phyloP scores from a whole-genome alignment of 2,113 vertebrate genomes.

The Nerophis lumbriciformis region DNA sequence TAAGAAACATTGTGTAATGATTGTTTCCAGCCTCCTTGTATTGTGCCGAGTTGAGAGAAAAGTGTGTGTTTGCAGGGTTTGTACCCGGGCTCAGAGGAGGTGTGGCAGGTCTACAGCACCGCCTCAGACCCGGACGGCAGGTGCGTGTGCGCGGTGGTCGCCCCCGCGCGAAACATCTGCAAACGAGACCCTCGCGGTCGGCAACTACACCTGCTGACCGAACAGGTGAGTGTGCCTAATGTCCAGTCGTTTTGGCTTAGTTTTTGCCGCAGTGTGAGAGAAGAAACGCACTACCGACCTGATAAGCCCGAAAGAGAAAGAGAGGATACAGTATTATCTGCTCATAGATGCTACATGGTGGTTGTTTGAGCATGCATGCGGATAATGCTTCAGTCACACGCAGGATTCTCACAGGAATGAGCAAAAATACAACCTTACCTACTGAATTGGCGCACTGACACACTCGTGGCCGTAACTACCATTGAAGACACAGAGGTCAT shows the following conservation, averaged over 20 bases:
- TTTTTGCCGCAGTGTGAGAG: constrained; percentile 1
- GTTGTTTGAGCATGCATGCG: no score
- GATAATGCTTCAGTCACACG: no score
- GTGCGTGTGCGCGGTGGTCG: constrained; percentile 93
- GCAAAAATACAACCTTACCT: no score
- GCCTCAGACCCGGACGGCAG: constrained; percentile 90
- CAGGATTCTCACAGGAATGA: no score
- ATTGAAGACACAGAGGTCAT: no score
- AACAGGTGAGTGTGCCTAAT: constrained; percentile 77
- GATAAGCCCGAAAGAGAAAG: no score
- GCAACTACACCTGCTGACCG: constrained; percentile 84
- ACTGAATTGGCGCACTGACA: no score
- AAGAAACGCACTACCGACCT: background rate
- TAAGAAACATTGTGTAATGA: background rate
- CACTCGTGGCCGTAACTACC: no score
- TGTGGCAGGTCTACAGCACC: constrained; percentile 96
- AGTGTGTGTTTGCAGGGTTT: constrained; percentile 53
- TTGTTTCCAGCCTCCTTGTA: background rate
- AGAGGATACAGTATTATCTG: no score
- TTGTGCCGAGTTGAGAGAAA: background rate
- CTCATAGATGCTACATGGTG: no score
- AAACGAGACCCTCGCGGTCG: constrained; percentile 88
- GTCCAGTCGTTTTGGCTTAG: background rate
- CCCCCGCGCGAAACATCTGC: constrained; percentile 87
- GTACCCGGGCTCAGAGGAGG: constrained; percentile 83